Evolutionary conservation across 2,888 invertebrate genomes (phyloP).

Genomic region (Gandaritis pyraliata): DNA sequence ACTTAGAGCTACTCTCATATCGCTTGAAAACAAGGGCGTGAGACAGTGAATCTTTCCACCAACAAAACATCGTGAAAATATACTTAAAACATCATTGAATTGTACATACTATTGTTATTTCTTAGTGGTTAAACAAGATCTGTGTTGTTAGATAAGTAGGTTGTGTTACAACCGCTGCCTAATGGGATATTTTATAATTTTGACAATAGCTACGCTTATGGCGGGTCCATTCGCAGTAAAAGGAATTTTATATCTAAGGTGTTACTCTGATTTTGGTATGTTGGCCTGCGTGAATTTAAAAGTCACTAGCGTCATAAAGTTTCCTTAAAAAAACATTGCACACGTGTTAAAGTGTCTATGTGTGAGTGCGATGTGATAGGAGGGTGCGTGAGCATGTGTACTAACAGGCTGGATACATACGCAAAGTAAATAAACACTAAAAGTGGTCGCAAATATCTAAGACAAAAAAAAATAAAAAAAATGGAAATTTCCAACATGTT

Average conservation of each 20-base stretch:
- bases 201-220: conserved; percentile 61
- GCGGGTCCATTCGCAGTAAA: conserved; percentile 57
- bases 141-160: conserved; percentile 67
- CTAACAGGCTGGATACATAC: too few species aligned
- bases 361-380: too few species aligned
- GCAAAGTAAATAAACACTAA: too few species aligned
- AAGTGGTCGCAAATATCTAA: too few species aligned
- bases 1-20: too few species aligned
- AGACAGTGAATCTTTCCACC: conserved; percentile 20
- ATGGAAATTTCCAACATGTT: too few species aligned
- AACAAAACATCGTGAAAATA: conserved; percentile 14
- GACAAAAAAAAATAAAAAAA: too few species aligned
- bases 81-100: conserved; percentile 51
- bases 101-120: conserved; percentile 71
- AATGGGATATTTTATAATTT: conserved; percentile 54
- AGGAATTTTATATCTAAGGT: conserved; percentile 25
- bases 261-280: conserved; percentile 30
- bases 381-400: too few species aligned
- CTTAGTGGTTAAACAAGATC: conserved; percentile 73
- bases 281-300: conserved; percentile 13
- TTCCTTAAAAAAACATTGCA: too few species aligned
- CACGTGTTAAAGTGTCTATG: too few species aligned
- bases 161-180: conserved; percentile 53
- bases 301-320: too few species aligned
- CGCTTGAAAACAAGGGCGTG: background rate